Evolutionary conservation across 1,140 invertebrate species (phyloP).

Genomic region (Pseudomyrmex sp.): DNA sequence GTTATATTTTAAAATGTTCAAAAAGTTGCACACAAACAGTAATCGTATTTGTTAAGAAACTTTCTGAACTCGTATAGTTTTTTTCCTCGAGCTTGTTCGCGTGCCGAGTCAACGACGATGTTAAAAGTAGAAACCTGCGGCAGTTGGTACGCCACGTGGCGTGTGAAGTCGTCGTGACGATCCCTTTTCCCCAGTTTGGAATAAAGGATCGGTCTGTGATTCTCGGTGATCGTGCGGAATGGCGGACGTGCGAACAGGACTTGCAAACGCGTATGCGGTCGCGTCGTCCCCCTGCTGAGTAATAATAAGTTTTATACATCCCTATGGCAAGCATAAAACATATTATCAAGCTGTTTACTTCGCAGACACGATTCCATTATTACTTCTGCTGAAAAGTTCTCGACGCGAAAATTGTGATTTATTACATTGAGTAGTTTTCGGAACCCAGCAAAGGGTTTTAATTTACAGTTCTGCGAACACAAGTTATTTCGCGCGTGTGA

Average conservation of each 20-base stretch:
- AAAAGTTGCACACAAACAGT: too few species aligned
- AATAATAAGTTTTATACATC: conserved; percentile 38
- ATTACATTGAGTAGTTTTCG: neutral
- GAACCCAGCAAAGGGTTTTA: neutral
- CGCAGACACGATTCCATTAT: neutral
- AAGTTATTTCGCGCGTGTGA: neutral
- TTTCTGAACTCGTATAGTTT: too few species aligned
- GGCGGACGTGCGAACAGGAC: neutral
- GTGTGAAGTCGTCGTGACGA: conserved; percentile 52
- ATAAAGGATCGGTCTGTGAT: conserved; percentile 40
- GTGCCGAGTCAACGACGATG: conserved; percentile 23
- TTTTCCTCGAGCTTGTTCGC: neutral
- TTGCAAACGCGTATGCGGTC: conserved; percentile 7
- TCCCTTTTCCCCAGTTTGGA: conserved; percentile 22
- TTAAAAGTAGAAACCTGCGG: conserved; percentile 54
- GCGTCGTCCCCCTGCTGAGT: neutral
- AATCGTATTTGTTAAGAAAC: too few species aligned
- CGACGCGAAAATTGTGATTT: neutral
- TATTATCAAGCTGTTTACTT: conserved; percentile 22
- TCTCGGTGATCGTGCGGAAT: conserved; percentile 23
- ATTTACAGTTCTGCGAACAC: neutral
- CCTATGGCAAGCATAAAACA: neutral
- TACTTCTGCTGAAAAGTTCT: neutral
- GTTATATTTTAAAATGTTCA: too few species aligned
- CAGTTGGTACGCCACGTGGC: conserved; percentile 53